These are phyloP conservation scores for Sycophila sp. DNA, from an alignment of 1,140 invertebrate species.

Conservation along the genomic window DNA sequence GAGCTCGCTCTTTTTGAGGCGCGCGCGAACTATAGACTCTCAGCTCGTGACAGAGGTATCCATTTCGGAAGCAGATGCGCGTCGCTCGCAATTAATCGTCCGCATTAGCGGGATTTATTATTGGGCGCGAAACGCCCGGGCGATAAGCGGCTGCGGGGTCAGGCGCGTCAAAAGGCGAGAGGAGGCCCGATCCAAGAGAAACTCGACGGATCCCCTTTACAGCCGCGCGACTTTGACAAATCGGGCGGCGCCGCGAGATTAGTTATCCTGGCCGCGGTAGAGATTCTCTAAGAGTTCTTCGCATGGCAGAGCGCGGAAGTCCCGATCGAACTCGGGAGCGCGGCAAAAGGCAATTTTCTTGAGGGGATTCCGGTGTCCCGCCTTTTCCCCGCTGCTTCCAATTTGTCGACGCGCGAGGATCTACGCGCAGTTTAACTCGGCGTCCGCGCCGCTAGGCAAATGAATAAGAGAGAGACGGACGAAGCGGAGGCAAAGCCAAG, in stretches of 20 bases:
- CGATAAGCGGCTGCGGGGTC: too few species aligned
- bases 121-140: conserved; percentile 46
- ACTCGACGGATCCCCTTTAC: conserved; percentile 2
- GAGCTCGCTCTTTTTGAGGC: not conserved
- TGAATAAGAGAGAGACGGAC: conserved; percentile 24
- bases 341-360: not conserved
- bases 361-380: conserved; percentile 29
- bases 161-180: conserved; percentile 36
- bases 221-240: not conserved
- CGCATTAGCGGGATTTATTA: conserved; percentile 56
- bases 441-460: conserved; percentile 17
- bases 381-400: conserved; percentile 28
- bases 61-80: conserved; percentile 48
- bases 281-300: too few species aligned
- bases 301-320: not conserved
- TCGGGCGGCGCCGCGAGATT: conserved; percentile 36
- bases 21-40: not conserved
- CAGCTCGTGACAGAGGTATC: conserved; percentile 54
- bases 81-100: conserved; percentile 57
- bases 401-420: conserved; percentile 38
- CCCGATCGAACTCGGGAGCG: not conserved
- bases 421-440: conserved; percentile 51
- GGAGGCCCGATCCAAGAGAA: conserved; percentile 43
- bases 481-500: conserved; percentile 50
- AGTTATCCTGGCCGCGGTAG: too few species aligned